A percentile compares a stretch with the other conserved stretches of the same genome.
Conservation (phyloP, 1,140 invertebrate genomes). For the Holotrichia oblita region DNA sequence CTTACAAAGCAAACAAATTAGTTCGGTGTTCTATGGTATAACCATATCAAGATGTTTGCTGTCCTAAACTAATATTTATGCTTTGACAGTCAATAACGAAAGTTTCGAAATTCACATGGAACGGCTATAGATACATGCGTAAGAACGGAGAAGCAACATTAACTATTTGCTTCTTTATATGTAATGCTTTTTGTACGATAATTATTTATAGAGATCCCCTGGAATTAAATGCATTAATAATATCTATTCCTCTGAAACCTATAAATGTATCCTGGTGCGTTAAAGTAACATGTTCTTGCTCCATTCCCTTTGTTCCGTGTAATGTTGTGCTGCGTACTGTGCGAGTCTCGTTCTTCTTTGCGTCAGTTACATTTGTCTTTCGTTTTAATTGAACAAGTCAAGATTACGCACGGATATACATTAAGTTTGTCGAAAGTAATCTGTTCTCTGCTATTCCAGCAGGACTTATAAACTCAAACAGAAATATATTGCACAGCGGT, state of each 20-base stretch:
- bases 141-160: neutral
- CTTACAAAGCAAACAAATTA: conserved; percentile 3
- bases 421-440: conserved; percentile 19
- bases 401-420: conserved; percentile 27
- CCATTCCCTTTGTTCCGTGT: neutral
- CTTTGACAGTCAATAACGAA: conserved; percentile 21
- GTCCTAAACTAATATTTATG: conserved; percentile 30
- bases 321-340: neutral
- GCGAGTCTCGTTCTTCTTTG: neutral
- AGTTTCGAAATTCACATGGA: neutral
- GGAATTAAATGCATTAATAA: neutral
- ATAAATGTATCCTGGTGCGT: neutral
- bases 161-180: neutral
- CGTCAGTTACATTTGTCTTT: neutral
- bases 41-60: neutral
- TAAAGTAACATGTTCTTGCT: neutral
- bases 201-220: neutral
- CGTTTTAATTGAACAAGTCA: conserved; percentile 13
- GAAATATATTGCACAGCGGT: neutral
- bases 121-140: neutral
- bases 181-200: too few species aligned
- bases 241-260: neutral
- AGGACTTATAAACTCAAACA: conserved; percentile 19
- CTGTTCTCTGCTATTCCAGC: neutral
- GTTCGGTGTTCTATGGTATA: neutral